Base-by-base conservation (phyloP, 2,888 invertebrate species). In the Cheiracanthium punctorium region DNA sequence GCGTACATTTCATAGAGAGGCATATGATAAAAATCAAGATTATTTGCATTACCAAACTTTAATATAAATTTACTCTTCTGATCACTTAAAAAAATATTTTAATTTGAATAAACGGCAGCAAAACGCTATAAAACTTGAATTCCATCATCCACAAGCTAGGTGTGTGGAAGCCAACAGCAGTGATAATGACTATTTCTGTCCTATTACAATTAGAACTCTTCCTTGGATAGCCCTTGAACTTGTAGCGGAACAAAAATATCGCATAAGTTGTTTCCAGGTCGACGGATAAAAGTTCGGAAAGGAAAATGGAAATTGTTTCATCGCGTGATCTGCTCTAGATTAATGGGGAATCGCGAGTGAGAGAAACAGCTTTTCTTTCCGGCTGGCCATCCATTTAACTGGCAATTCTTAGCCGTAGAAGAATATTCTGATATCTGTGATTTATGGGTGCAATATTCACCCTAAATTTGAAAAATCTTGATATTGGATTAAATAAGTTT, bases 291-390 rank as follows among this genome's bases (percentile, higher is more conserved):
- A 58, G 4, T 24, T 58, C 24, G 24, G 58, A 24, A 24, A 24
- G 4, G 58, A 24, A 65, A 74, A 58, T 58, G 58, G 32, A 52
- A 52, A 52, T 74, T 74, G n/a, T 58, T 74, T 30, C 20, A 28
- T 58, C 33, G 43, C 48, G 43, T 72, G 43, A n/a, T 20, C 52
- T 58, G 17, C 20, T 2, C 24, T 24, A 58, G 12, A 58, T 58
- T 58, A 58, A 58, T 58, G 58, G 17, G 12, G 24, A 58, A 24
- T 24, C 14, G 43, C 43, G 17, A 48, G 43, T 48, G 17, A 10
- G 12, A n/a, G 48, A 2, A 58, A 2, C 58, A 24, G 24, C 58
- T 24, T 58, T 24, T 58, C 24, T 58, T 58, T 58, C 2, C 1
- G 12, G 20, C 0, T 5, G 17, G 20, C 12, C 24, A 58, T 58